These are phyloP conservation scores for Caenorhabditis briggsae DNA, from an alignment of 1,140 invertebrate species.

Conservation along the genomic window DNA sequence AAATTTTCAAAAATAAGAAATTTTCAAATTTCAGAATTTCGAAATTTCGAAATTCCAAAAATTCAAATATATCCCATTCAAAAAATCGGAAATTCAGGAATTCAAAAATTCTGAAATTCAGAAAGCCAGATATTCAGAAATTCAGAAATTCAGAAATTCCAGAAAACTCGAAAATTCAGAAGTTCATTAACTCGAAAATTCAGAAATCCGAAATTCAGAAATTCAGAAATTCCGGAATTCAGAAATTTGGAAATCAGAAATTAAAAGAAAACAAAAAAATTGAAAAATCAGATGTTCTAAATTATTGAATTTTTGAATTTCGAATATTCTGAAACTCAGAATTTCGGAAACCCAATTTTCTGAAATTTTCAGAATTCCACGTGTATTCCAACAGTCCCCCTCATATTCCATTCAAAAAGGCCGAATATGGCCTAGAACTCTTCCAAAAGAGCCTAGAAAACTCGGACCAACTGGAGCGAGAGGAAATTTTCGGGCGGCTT, in stretches of 20 bases:
- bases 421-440: slow-evolving; percentile 64
- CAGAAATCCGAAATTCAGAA: too few relatives aligned
- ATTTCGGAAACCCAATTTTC: slow-evolving; percentile 62
- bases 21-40: slow-evolving; percentile 43
- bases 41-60: slow-evolving; percentile 69
- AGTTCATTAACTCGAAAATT: neutral
- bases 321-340: too few relatives aligned
- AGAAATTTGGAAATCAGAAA: too few relatives aligned
- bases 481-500: neutral
- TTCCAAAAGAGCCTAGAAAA: slow-evolving; percentile 57
- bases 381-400: slow-evolving; percentile 69
- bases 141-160: too few relatives aligned
- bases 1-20: neutral
- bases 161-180: too few relatives aligned
- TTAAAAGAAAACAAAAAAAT: neutral
- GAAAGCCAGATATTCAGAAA: too few relatives aligned
- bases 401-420: slow-evolving; percentile 65
- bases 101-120: too few relatives aligned
- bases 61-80: slow-evolving; percentile 63
- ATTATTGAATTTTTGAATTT: too few relatives aligned
- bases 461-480: neutral
- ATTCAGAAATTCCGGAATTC: too few relatives aligned
- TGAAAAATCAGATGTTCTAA: too few relatives aligned
- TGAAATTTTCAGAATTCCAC: slow-evolving; percentile 62
- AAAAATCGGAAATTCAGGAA: slow-evolving; percentile 51